These are phyloP conservation scores for Exaiptasia diaphana DNA, from an alignment of 64 coral and sea anemone genomes.

Conservation along the genomic window DNA sequence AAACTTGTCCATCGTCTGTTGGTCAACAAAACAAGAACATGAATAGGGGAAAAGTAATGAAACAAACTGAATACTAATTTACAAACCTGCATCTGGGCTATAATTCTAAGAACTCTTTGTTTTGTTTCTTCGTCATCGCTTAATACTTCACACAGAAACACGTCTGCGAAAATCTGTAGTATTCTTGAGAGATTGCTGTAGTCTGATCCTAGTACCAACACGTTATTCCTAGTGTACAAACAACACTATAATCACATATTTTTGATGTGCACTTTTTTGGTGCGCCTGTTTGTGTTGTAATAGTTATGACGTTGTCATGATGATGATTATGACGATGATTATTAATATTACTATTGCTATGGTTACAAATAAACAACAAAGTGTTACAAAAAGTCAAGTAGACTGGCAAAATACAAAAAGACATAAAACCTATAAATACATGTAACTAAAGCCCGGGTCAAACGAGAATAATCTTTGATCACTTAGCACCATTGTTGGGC, in stretches of 20 bases:
- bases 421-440: too few species aligned
- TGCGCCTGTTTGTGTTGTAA: not conserved
- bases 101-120: conserved; percentile 77
- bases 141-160: conserved; percentile 72
- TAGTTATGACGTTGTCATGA: too few species aligned
- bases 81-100: conserved; percentile 85
- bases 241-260: too few species aligned
- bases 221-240: conserved; percentile 62
- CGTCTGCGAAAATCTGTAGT: conserved; percentile 84
- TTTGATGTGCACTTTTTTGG: not conserved
- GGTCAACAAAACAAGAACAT: not conserved
- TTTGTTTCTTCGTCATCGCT: conserved; percentile 68
- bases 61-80: not conserved
- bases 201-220: conserved; percentile 66
- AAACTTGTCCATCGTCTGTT: not conserved
- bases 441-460: too few species aligned
- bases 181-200: conserved; percentile 85
- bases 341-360: too few species aligned
- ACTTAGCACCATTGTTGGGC: too few species aligned
- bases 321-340: too few species aligned
- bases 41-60: not conserved
- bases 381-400: too few species aligned
- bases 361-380: too few species aligned
- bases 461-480: too few species aligned
- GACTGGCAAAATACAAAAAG: too few species aligned